Evolutionary conservation across 2,797 vertebrate genomes (phyloP).

Genomic region (Poeciliopsis turneri): DNA sequence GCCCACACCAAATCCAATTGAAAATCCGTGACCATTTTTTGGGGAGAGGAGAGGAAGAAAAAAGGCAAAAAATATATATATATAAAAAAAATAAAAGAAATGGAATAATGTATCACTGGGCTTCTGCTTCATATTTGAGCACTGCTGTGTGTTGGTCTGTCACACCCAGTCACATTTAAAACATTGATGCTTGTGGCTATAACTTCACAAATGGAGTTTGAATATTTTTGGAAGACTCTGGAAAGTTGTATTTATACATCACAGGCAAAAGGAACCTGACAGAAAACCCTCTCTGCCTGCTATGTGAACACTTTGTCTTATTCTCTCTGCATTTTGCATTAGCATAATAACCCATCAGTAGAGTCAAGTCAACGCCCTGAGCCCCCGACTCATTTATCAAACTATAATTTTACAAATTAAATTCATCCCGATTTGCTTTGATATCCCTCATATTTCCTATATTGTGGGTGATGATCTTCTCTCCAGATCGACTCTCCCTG

Average conservation of each 20-base stretch:
- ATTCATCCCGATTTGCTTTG: background rate
- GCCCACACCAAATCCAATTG: background rate
- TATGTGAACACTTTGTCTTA: background rate
- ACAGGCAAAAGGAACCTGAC: background rate
- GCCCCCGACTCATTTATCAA: background rate
- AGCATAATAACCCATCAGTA: background rate
- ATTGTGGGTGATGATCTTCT: slow-evolving; percentile 20
- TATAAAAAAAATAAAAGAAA: background rate
- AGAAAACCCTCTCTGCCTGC: background rate
- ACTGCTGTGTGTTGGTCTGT: background rate
- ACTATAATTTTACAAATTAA: background rate
- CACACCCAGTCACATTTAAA: background rate
- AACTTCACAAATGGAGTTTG: background rate
- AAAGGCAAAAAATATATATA: background rate
- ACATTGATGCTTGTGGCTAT: background rate
- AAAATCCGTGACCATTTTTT: background rate
- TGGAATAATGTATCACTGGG: background rate
- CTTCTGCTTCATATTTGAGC: background rate
- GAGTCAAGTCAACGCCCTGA: background rate
- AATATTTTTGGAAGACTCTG: background rate
- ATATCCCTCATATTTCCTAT: slow-evolving; percentile 23
- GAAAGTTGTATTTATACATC: background rate
- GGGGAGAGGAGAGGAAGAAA: background rate
- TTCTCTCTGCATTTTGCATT: background rate
- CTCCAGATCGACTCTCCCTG: slow-evolving; percentile 11